Evolutionary conservation across 1,140 invertebrate species (phyloP), one percentile per base, ranked within the genome.

Genomic region (Amyelois transitella): DNA sequence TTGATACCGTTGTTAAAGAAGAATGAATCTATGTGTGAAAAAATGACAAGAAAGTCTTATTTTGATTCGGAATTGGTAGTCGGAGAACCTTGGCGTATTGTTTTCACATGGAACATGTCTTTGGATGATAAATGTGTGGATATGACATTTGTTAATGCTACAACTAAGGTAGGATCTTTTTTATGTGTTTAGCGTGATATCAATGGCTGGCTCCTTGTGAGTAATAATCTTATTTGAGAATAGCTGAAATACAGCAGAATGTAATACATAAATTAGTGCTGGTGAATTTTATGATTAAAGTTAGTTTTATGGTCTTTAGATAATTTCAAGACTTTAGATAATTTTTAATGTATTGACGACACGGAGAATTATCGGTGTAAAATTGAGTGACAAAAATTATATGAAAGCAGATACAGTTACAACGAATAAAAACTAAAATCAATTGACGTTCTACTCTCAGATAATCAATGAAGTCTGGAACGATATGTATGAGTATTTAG

Each of bases 401-500:
- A n/a, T n/a, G n/a, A n/a, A n/a, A n/a, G n/a, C n/a, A n/a, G n/a
- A n/a, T n/a, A n/a, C n/a, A n/a, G n/a, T n/a, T n/a, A n/a, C n/a
- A 28, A 28, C 7, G 1, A 4, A 28, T 5, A 28, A 6, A 8
- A 28, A 32, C 4, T 32, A 10, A 10, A 32, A 32, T n/a, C n/a
- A 32, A 32, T 32, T 32, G 12, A 32, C 3, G 2, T 10, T 10
- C 25, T 17, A 25, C 1, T 58, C 64, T 0, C 55, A 85, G 81
- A 70, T 69, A 21, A 62, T 77, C 62, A 66, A 6, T 62, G 82
- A 1, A 51, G n/a, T 83, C 20, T 81, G 62, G 57, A 58, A 76
- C 12, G 82, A 86, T 14, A 83, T 86, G 80, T 51, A 68, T 18
- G 73, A 82, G 8, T 83, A 86, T 20, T 19, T 86, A 47, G 75